These are phyloP conservation scores for Egretta garzetta DNA, from an alignment of 2,113 vertebrate species.

Conservation along the genomic window DNA sequence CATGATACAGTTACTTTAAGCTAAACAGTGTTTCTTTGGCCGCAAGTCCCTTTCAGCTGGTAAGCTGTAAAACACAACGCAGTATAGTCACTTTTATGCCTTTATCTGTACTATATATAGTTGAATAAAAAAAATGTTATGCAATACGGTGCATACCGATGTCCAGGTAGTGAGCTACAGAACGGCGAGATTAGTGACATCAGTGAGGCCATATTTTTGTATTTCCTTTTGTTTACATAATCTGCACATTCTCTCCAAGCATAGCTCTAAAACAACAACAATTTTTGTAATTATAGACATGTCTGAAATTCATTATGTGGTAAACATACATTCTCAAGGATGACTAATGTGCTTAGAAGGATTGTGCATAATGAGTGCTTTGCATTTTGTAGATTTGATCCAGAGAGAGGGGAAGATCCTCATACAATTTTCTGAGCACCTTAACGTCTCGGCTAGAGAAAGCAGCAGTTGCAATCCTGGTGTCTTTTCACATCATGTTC, in stretches of 20 bases:
- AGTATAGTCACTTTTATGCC: background rate
- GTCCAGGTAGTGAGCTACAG: background rate
- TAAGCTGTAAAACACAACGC: background rate
- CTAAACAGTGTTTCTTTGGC: background rate
- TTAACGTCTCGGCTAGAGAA: background rate
- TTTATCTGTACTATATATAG: background rate
- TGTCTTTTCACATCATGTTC: background rate
- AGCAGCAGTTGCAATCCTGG: background rate
- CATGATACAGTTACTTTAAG: background rate
- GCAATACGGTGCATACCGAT: background rate
- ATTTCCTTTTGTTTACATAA: background rate
- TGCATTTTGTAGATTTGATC: background rate
- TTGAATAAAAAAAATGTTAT: background rate
- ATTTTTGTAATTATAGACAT: background rate
- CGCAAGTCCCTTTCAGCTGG: background rate
- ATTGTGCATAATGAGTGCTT: background rate
- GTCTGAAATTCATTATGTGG: background rate
- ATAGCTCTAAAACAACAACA: background rate
- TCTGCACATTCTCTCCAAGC: background rate
- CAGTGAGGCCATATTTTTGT: accelerated
- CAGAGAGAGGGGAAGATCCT: background rate
- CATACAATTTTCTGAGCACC: accelerated
- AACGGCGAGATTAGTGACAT: background rate
- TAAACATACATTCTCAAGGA: background rate
- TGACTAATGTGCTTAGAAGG: background rate